Evolutionary conservation across 2,888 invertebrate species (phyloP).

Genomic region (Sphaeridia pumilis): DNA sequence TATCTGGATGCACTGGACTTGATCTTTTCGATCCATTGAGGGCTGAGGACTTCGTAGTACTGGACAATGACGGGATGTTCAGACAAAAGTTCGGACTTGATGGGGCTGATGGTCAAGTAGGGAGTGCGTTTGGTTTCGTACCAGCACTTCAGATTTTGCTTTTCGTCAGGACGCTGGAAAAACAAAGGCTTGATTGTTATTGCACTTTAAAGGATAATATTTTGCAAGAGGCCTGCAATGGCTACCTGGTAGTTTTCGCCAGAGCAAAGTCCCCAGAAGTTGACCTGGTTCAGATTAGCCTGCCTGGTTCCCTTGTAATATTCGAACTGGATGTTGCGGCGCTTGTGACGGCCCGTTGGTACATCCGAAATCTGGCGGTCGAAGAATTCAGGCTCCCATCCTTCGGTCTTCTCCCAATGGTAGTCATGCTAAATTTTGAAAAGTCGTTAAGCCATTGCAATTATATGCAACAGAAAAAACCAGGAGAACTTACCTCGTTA

Average conservation of each 20-base stretch:
- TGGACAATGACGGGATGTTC: conserved; percentile 22
- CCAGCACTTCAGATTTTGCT: conserved; percentile 20
- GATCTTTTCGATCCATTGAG: not conserved
- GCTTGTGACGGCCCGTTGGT: conserved; percentile 6
- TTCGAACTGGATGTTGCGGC: conserved; percentile 11
- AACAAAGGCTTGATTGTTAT: not conserved
- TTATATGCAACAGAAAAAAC: not conserved
- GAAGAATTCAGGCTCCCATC: conserved; percentile 12
- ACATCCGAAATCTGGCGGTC: conserved; percentile 1
- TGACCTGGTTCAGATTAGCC: conserved; percentile 12
- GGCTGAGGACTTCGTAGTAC: conserved; percentile 20
- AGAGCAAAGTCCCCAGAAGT: conserved; percentile 16
- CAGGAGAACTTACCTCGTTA: not conserved
- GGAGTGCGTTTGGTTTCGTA: conserved; percentile 14
- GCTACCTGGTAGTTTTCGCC: conserved; percentile 15
- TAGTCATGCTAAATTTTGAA: conserved; percentile 8
- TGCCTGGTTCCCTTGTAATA: conserved; percentile 12
- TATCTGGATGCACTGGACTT: not conserved
- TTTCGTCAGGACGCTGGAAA: conserved; percentile 3
- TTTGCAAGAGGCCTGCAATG: not conserved
- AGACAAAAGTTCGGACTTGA: conserved; percentile 24
- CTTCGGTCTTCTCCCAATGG: conserved; percentile 8
- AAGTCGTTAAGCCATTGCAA: not conserved
- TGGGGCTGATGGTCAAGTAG: conserved; percentile 15
- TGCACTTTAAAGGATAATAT: not conserved